These are phyloP conservation scores for Rhynchotus rufescens DNA, from an alignment of 2,797 vertebrate genomes.

Conservation along the genomic window DNA sequence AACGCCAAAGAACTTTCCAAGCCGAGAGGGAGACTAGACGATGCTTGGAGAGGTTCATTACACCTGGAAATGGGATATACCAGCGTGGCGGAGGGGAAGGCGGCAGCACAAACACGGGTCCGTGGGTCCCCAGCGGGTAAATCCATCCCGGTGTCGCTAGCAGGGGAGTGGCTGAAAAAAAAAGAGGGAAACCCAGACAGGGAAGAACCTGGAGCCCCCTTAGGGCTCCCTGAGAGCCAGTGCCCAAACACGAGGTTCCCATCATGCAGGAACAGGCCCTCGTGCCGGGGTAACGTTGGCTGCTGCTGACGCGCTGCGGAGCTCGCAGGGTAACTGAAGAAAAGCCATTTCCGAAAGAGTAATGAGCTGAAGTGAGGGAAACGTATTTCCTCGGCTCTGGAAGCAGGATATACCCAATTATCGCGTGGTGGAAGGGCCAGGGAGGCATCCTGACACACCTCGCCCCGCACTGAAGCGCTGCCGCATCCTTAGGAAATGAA, in stretches of 20 bases:
- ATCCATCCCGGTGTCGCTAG: neutral
- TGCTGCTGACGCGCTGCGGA: neutral
- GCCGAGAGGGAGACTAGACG: neutral
- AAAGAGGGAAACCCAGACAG: neutral
- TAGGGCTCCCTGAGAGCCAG: neutral
- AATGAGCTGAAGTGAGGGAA: conserved; percentile 67
- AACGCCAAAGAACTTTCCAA: neutral
- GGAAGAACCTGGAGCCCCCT: neutral
- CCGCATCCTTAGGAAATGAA: conserved; percentile 49
- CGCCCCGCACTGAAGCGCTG: neutral
- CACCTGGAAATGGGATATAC: neutral
- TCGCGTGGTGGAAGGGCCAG: conserved; percentile 47
- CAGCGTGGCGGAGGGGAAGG: neutral
- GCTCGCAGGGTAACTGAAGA: conserved; percentile 67
- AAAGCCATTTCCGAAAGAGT: conserved; percentile 68
- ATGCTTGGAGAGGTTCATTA: neutral
- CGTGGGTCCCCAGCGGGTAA: neutral
- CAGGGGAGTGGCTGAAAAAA: neutral
- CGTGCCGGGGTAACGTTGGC: neutral
- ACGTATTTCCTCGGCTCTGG: conserved; percentile 47
- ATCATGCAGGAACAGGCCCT: neutral
- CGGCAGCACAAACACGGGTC: neutral
- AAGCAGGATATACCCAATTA: conserved; percentile 67
- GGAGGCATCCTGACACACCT: conserved; percentile 27
- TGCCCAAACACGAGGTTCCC: neutral